Conservation (phyloP, 92 coral and sea anemone genomes). For the Epizoanthus ramosus region DNA sequence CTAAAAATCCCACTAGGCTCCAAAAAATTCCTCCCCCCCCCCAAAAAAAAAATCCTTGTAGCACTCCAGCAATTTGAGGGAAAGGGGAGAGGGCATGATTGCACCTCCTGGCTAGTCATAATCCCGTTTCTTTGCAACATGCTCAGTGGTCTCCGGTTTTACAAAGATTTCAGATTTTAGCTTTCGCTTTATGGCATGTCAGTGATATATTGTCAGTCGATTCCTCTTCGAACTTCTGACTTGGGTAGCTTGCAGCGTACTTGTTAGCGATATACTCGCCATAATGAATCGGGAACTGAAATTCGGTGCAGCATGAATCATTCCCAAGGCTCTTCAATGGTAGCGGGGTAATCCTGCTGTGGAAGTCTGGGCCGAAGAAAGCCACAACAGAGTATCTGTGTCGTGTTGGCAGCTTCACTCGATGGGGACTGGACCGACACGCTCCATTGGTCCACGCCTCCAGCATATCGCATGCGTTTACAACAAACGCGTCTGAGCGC, state of each 20-base stretch:
- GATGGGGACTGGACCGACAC: slow-evolving; percentile 33
- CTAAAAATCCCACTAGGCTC: too few relatives aligned
- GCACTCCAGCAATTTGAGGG: too few relatives aligned
- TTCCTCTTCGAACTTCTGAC: slow-evolving; percentile 4
- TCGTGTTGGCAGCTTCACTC: slow-evolving; percentile 20
- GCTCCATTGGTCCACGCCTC: slow-evolving; percentile 42
- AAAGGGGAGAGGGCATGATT: too few relatives aligned
- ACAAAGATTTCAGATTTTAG: too few relatives aligned
- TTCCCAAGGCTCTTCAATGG: slow-evolving; percentile 28
- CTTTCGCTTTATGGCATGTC: too few relatives aligned
- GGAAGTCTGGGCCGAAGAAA: slow-evolving; percentile 35
- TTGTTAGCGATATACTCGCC: slow-evolving; percentile 42
- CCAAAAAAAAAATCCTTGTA: too few relatives aligned
- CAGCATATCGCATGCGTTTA: slow-evolving; percentile 35
- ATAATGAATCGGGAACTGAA: slow-evolving; percentile 28
- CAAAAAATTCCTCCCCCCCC: too few relatives aligned
- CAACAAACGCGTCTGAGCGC: slow-evolving; percentile 17
- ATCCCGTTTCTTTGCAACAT: too few relatives aligned
- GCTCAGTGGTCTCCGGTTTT: too few relatives aligned
- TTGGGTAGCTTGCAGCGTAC: slow-evolving; percentile 33
- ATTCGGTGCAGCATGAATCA: slow-evolving; percentile 16
- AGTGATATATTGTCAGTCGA: neutral
- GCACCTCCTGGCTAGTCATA: too few relatives aligned
- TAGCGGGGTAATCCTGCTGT: slow-evolving; percentile 31
- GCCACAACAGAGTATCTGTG: slow-evolving; percentile 34